Evolutionary conservation across 2,888 invertebrate genomes (phyloP).

Genomic region (Onthophagus sagittarius): DNA sequence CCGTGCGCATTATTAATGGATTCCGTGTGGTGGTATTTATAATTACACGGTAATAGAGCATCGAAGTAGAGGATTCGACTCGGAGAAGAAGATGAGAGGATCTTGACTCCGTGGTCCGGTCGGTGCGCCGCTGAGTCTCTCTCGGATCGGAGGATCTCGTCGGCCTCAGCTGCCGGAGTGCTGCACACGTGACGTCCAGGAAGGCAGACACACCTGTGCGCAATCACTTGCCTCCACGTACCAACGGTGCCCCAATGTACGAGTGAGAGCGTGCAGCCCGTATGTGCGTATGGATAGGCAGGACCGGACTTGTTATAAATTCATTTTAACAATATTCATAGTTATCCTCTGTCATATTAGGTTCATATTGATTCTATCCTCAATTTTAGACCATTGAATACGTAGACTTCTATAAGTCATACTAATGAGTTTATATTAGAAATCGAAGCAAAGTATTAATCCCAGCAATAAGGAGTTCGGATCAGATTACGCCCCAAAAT

Average conservation of each 20-base stretch:
- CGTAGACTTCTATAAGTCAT: too few relatives aligned
- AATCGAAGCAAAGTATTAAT: too few relatives aligned
- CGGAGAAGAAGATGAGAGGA: conserved; percentile 18
- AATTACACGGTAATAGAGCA: conserved; percentile 12
- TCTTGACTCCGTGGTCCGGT: conserved; percentile 25
- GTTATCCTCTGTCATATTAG: too few relatives aligned
- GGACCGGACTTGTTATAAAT: not conserved
- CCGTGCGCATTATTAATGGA: conserved; percentile 11
- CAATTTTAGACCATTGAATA: too few relatives aligned
- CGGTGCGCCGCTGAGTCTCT: conserved; percentile 21
- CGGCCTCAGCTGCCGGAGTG: conserved; percentile 13
- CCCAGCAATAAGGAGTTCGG: too few relatives aligned
- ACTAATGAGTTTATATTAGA: too few relatives aligned
- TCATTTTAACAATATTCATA: not conserved
- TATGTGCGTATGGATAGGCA: conserved; percentile 3
- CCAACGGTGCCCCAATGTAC: not conserved
- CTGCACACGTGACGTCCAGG: conserved; percentile 11
- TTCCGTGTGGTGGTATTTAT: conserved; percentile 12
- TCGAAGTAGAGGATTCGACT: conserved; percentile 3
- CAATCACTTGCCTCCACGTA: conserved; percentile 14
- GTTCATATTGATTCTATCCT: too few relatives aligned
- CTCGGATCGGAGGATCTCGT: conserved; percentile 26
- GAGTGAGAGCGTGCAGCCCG: not conserved
- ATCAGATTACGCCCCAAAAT: too few relatives aligned
- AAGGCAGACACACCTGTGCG: conserved; percentile 17